phyloP scores from a whole-genome alignment of 2,113 vertebrate genomes.

The Herpetotheres cachinnans region DNA sequence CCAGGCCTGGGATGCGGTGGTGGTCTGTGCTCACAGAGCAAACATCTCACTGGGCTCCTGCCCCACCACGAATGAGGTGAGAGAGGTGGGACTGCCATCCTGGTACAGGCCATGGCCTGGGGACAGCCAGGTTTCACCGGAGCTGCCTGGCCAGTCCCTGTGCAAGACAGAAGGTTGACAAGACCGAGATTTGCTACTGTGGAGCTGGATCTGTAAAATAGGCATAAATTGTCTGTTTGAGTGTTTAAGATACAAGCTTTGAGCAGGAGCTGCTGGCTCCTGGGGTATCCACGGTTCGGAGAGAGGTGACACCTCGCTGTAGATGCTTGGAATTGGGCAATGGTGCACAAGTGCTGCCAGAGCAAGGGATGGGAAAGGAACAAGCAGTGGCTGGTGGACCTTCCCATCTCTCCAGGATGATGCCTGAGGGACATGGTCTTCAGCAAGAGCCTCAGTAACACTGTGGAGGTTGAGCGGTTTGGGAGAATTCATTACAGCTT shows the following conservation, averaged over 20 bases:
- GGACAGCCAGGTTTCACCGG: background rate
- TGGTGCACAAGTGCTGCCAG: background rate
- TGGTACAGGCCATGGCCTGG: background rate
- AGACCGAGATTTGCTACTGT: background rate
- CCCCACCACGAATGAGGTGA: background rate
- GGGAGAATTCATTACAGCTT: background rate
- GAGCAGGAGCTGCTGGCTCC: background rate
- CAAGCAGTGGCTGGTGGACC: background rate
- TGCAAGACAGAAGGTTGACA: background rate
- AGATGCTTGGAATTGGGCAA: background rate
- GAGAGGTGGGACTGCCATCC: background rate
- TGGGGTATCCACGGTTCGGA: fast-evolving
- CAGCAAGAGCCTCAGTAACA: background rate
- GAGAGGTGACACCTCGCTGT: fast-evolving
- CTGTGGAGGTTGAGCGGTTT: background rate
- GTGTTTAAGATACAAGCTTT: fast-evolving
- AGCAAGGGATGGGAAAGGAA: background rate
- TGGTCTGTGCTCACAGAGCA: background rate
- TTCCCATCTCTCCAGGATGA: too few species aligned
- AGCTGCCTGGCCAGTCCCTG: background rate
- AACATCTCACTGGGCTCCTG: background rate
- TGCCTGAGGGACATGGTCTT: fast-evolving
- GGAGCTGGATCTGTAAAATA: background rate
- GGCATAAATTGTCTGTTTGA: fast-evolving
- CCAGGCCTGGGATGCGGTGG: background rate